phyloP scores from a whole-genome alignment of 2,113 vertebrate genomes.

The Salvelinus alpinus region DNA sequence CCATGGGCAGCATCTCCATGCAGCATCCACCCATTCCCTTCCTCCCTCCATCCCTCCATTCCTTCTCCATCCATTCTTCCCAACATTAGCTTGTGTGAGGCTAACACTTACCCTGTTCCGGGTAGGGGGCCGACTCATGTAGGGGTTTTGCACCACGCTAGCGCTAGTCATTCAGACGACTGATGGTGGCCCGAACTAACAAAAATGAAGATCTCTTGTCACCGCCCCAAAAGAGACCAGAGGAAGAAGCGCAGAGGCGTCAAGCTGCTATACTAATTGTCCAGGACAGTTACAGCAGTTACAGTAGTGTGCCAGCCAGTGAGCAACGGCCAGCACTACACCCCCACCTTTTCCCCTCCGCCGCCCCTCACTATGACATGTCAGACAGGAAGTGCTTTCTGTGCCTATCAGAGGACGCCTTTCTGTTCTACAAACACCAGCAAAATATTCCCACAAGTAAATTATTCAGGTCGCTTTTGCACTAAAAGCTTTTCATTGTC shows the following conservation, averaged over 20 bases:
- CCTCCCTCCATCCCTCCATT: neutral
- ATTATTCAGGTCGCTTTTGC: slow-evolving; percentile 83
- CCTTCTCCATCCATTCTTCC: slow-evolving; percentile 1
- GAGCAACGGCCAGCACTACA: slow-evolving; percentile 31
- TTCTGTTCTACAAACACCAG: slow-evolving; percentile 60
- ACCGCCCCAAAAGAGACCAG: slow-evolving; percentile 7
- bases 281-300: slow-evolving; percentile 63
- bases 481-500: slow-evolving; percentile 79
- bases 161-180: slow-evolving; percentile 60
- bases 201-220: slow-evolving; percentile 13
- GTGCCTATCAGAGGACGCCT: slow-evolving; percentile 74
- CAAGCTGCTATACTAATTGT: slow-evolving; percentile 50
- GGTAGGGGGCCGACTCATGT: slow-evolving; percentile 64
- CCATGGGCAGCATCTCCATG: slow-evolving; percentile 33
- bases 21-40: slow-evolving; percentile 19
- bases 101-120: slow-evolving; percentile 74
- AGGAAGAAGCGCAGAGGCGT: neutral
- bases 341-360: slow-evolving; percentile 46
- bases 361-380: slow-evolving; percentile 49
- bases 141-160: slow-evolving; percentile 68
- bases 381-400: slow-evolving; percentile 68
- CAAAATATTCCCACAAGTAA: slow-evolving; percentile 72
- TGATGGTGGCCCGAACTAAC: slow-evolving; percentile 1
- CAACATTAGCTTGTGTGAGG: neutral
- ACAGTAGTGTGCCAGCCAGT: neutral